These are phyloP conservation scores for Phenacoccus solenopsis DNA, from an alignment of 1,140 invertebrate genomes.

Conservation along the genomic window DNA sequence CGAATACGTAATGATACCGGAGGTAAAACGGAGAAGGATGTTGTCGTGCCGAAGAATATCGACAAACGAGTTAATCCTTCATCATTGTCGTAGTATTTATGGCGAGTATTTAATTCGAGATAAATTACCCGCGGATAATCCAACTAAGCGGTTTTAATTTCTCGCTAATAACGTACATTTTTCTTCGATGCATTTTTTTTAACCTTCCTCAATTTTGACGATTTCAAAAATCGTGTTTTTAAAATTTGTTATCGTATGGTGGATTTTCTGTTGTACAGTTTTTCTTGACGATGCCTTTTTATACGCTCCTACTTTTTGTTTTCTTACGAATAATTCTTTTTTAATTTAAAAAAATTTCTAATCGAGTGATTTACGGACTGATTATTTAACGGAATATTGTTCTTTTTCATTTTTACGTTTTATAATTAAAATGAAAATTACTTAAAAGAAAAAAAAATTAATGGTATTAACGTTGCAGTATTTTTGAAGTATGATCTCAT, in stretches of 20 bases:
- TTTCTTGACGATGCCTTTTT: neutral
- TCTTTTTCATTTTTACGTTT: neutral
- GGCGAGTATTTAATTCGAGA: neutral
- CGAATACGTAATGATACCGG: neutral
- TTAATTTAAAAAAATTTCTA: neutral
- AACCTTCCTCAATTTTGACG: neutral
- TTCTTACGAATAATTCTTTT: neutral
- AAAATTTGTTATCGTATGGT: neutral
- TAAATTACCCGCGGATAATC: neutral
- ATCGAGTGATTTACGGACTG: neutral
- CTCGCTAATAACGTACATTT: neutral
- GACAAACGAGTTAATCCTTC: conserved; percentile 3
- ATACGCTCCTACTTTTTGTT: neutral
- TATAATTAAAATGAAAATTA: too few relatives aligned
- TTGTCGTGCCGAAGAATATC: conserved; percentile 5
- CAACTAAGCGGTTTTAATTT: neutral
- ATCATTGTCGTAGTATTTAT: neutral
- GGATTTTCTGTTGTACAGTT: neutral
- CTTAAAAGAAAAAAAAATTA: neutral
- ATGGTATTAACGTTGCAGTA: neutral
- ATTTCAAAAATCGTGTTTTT: neutral
- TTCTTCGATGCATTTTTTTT: neutral
- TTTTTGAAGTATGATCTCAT: neutral
- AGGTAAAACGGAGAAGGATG: neutral
- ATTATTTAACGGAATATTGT: neutral